phyloP scores from a whole-genome alignment of 2,888 invertebrate species.

The Nomada goodeniana region DNA sequence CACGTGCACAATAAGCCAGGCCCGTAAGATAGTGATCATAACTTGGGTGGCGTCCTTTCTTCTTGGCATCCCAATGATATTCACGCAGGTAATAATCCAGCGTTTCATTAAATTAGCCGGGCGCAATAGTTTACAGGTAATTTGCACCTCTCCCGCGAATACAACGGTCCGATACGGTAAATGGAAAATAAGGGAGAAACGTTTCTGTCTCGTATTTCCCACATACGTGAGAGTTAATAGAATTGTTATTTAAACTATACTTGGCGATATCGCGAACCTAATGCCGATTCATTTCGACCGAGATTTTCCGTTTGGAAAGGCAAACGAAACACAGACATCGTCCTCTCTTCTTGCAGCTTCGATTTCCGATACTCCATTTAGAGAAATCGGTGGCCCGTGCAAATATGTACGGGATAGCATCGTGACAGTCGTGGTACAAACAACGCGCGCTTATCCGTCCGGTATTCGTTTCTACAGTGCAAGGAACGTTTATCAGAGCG shows the following conservation, averaged over 20 bases:
- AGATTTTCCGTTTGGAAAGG: too few species aligned
- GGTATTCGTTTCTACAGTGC: not conserved
- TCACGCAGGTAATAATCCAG: slow-evolving; percentile 86
- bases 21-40: slow-evolving; percentile 86
- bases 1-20: slow-evolving; percentile 88
- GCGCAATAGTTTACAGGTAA: too few species aligned
- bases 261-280: too few species aligned
- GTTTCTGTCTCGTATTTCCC: too few species aligned
- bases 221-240: too few species aligned
- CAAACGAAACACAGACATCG: not conserved
- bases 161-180: too few species aligned
- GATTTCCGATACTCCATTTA: slow-evolving; percentile 24
- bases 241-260: too few species aligned
- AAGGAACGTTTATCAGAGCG: slow-evolving; percentile 33
- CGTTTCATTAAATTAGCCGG: not conserved
- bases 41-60: slow-evolving; percentile 88
- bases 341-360: slow-evolving; percentile 2
- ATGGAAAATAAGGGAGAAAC: too few species aligned
- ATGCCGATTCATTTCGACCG: not conserved
- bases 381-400: slow-evolving; percentile 7
- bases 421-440: not conserved
- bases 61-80: slow-evolving; percentile 87
- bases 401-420: not conserved
- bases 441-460: not conserved
- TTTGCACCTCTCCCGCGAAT: too few species aligned